Percentiles rank a stretch among this genome's conserved stretches.
Conservation (phyloP, 2,113 vertebrate genomes). For the Leptocoma aspasia region DNA sequence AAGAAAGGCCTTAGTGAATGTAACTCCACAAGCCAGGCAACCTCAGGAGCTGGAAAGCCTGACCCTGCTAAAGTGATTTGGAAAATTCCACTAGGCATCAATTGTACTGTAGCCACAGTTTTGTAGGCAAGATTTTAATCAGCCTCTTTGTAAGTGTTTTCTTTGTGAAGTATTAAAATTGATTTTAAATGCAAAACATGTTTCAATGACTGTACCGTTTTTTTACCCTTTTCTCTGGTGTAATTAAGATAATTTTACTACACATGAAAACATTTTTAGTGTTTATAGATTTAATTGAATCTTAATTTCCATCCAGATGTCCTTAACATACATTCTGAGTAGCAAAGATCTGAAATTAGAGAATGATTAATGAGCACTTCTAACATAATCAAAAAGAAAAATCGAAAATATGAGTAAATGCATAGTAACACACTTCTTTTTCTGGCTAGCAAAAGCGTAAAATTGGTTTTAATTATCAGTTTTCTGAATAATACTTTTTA, state of each 20-base stretch:
- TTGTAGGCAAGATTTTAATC: background rate
- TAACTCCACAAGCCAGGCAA: background rate
- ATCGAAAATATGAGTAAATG: background rate
- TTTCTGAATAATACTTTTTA: background rate
- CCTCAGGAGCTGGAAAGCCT: background rate
- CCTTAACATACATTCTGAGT: slow-evolving; percentile 27
- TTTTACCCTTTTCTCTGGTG: background rate
- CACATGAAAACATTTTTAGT: slow-evolving; percentile 24
- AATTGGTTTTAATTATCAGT: background rate
- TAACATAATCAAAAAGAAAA: background rate
- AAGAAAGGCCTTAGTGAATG: background rate
- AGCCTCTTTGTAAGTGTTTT: background rate
- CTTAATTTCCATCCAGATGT: slow-evolving; percentile 43
- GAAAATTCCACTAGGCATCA: background rate
- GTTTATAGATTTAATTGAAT: slow-evolving; percentile 39
- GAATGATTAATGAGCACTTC: slow-evolving; percentile 19
- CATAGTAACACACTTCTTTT: background rate
- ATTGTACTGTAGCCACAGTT: background rate
- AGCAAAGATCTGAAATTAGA: slow-evolving; percentile 19
- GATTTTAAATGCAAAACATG: background rate
- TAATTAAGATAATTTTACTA: slow-evolving; percentile 43
- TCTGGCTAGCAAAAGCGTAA: background rate
- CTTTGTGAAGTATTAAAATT: background rate
- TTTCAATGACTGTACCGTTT: background rate
- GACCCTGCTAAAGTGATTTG: background rate